Evolutionary conservation across 2,888 invertebrate genomes (phyloP).

Genomic region (Pristionchus maxplancki): DNA sequence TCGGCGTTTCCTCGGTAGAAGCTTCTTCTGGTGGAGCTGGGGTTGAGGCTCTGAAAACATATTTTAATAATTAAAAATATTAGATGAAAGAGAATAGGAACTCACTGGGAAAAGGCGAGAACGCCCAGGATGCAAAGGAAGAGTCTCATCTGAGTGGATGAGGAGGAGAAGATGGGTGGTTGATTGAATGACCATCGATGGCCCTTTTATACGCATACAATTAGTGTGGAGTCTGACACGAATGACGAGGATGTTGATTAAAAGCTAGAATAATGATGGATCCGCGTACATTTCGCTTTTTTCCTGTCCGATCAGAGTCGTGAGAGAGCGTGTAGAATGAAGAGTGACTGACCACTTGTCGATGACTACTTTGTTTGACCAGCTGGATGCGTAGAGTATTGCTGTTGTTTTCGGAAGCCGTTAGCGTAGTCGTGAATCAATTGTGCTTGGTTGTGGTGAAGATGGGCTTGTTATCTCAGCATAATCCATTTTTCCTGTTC

Average conservation of each 20-base stretch:
- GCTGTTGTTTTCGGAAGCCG: not conserved
- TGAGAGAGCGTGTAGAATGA: not conserved
- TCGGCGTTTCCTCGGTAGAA: not conserved
- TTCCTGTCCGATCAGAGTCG: not conserved
- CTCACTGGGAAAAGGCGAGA: not conserved
- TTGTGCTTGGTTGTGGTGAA: not conserved
- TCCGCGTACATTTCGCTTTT: not conserved
- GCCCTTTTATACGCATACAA: not conserved
- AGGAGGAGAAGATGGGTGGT: not conserved
- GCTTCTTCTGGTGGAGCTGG: not conserved
- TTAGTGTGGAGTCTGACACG: not conserved
- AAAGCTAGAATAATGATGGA: not conserved
- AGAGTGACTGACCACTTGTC: not conserved
- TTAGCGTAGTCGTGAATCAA: not conserved
- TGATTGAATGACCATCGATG: not conserved
- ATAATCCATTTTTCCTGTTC: not conserved
- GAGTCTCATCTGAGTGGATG: not conserved
- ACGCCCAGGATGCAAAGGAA: not conserved
- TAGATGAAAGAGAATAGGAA: not conserved
- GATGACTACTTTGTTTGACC: not conserved
- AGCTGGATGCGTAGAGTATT: constrained; percentile 2
- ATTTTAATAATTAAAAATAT: not conserved
- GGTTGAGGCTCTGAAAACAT: not conserved
- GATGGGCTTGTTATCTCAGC: not conserved
- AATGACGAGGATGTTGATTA: not conserved